Percentiles rank a stretch among this genome's conserved stretches.
Evolutionary conservation across 2,888 invertebrate species (phyloP).

Genomic region (Drosophila greeni): DNA sequence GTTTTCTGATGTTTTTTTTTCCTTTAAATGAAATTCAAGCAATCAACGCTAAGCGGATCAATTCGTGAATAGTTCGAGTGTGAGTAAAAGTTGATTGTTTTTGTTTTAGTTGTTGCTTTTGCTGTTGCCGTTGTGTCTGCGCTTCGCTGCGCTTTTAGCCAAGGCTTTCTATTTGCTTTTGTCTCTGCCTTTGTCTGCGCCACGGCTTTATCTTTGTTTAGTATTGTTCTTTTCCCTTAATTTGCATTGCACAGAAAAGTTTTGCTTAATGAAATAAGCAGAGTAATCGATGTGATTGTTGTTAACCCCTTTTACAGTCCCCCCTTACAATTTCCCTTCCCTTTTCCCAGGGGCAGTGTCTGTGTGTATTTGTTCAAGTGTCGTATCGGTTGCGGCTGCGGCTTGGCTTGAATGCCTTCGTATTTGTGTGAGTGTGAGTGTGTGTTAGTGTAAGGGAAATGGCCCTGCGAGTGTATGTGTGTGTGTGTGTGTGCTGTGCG

Average conservation of each 20-base stretch:
- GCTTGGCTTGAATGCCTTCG: conserved; percentile 51
- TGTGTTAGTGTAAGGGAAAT: conserved; percentile 26
- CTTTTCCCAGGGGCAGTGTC: conserved; percentile 13
- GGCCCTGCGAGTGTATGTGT: conserved; percentile 7
- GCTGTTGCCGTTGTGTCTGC: conserved; percentile 12
- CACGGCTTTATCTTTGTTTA: conserved; percentile 11
- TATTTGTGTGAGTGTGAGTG: conserved; percentile 19
- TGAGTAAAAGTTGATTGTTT: conserved; percentile 47
- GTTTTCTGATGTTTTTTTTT: not conserved
- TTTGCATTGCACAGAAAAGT: conserved; percentile 56
- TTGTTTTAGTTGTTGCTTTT: conserved; percentile 30
- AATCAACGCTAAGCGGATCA: conserved; percentile 71
- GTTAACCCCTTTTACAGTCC: conserved; percentile 26
- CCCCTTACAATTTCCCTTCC: not conserved
- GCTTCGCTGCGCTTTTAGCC: conserved; percentile 39
- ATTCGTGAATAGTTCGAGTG: conserved; percentile 51
- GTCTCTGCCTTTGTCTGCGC: conserved; percentile 29
- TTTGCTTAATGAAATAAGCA: conserved; percentile 67
- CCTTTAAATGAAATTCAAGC: conserved; percentile 60
- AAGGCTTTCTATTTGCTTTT: conserved; percentile 23
- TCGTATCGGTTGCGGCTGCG: conserved; percentile 66
- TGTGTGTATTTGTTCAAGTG: conserved; percentile 65
- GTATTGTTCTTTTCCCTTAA: conserved; percentile 45
- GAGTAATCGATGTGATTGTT: conserved; percentile 60
- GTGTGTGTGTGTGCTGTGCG: conserved; percentile 46